Percentiles rank a stretch among this genome's conserved stretches.
Conservation (phyloP, 2,797 vertebrate genomes). For the Hyperoplus lanceolatus region DNA sequence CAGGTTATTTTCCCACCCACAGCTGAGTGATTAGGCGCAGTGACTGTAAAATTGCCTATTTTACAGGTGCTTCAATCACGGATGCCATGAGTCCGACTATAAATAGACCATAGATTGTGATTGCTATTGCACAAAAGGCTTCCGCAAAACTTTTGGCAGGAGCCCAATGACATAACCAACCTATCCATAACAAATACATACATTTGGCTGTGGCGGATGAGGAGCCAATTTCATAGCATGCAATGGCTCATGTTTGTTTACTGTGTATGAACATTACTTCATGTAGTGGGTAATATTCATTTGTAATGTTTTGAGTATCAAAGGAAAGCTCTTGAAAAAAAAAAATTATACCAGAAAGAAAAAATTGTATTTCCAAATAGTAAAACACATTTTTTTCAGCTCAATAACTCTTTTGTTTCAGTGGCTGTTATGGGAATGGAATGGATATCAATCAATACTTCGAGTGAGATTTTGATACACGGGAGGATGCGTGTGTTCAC, state of each 20-base stretch:
- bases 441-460: conserved; percentile 50
- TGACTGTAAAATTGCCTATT: conserved; percentile 86
- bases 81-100: conserved; percentile 72
- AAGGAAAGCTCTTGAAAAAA: conserved; percentile 22
- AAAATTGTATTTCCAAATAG: conserved; percentile 6
- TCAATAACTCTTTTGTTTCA: conserved; percentile 9
- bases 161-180: conserved; percentile 59
- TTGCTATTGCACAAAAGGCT: conserved; percentile 67
- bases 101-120: conserved; percentile 82
- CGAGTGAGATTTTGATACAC: conserved; percentile 25
- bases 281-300: conserved; percentile 45
- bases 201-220: conserved; percentile 61
- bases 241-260: conserved; percentile 45
- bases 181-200: conserved; percentile 54
- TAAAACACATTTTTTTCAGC: background rate
- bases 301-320: conserved; percentile 39
- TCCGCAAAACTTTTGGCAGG: conserved; percentile 71
- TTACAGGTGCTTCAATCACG: conserved; percentile 83
- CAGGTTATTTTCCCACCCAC: conserved; percentile 81
- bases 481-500: conserved; percentile 22
- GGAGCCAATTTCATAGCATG: conserved; percentile 44
- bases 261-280: conserved; percentile 54
- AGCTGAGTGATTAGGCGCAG: conserved; percentile 82
- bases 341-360: background rate
- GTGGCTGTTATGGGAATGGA: background rate